These are phyloP conservation scores for Holcopasites calliopsidis DNA, from an alignment of 1,140 invertebrate species.

Conservation along the genomic window DNA sequence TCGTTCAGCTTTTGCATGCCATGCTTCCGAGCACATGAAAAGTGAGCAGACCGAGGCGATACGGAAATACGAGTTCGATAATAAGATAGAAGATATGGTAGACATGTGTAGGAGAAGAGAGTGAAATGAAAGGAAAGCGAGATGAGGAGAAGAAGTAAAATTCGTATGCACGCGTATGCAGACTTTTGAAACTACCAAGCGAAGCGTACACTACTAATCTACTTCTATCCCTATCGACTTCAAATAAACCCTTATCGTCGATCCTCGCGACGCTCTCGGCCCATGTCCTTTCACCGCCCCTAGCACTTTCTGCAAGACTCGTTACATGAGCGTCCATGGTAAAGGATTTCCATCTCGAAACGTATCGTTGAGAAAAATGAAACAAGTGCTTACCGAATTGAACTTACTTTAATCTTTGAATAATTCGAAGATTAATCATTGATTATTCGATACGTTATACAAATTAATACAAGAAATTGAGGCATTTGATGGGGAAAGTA, in stretches of 20 bases:
- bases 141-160: neutral
- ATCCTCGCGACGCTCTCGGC: constrained; percentile 28
- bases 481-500: no score
- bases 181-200: constrained; percentile 44
- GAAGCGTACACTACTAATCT: constrained; percentile 51
- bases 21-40: constrained; percentile 58
- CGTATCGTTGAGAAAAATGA: no score
- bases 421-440: no score
- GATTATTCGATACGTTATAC: no score
- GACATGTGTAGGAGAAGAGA: neutral
- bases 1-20: constrained; percentile 55
- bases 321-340: neutral
- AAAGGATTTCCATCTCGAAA: no score
- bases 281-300: neutral
- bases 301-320: neutral
- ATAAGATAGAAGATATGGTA: neutral
- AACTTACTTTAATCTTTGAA: no score
- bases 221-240: constrained; percentile 13
- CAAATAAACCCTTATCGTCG: constrained; percentile 10
- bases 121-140: neutral
- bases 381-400: no score
- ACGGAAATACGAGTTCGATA: constrained; percentile 26
- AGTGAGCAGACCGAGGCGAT: constrained; percentile 19
- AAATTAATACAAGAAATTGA: no score
- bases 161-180: constrained; percentile 28